Percentiles rank a stretch among this genome's conserved stretches.
Conservation (phyloP, 2,888 invertebrate species). For the Zaprionus bogoriensis region DNA sequence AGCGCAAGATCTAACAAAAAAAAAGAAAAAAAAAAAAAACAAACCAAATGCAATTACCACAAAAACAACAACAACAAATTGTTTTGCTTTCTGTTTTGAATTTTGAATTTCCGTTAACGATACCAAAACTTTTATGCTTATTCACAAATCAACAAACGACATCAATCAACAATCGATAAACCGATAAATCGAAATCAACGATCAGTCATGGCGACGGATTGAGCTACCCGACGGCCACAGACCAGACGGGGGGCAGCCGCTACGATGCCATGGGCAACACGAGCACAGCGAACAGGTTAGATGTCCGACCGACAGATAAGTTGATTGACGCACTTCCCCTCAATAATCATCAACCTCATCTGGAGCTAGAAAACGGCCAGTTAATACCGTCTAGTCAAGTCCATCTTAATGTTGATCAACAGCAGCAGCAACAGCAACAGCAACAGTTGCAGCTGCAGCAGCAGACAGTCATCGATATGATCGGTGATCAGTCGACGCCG, state of each 20-base stretch:
- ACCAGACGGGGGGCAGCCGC: constrained; percentile 49
- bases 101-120: constrained; percentile 47
- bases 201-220: constrained; percentile 95
- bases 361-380: constrained; percentile 45
- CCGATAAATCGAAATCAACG: neutral
- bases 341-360: constrained; percentile 55
- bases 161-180: constrained; percentile 16
- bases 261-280: constrained; percentile 96
- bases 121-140: constrained; percentile 53
- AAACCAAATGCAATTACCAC: constrained; percentile 35
- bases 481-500: constrained; percentile 44
- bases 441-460: neutral
- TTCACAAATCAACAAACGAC: constrained; percentile 43
- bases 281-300: constrained; percentile 79
- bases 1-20: constrained; percentile 39
- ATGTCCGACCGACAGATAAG: constrained; percentile 80
- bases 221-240: constrained; percentile 87
- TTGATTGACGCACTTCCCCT: constrained; percentile 78
- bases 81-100: constrained; percentile 15
- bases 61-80: constrained; percentile 33
- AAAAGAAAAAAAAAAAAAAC: constrained; percentile 11
- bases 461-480: constrained; percentile 42
- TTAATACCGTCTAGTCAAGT: constrained; percentile 42
- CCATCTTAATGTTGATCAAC: constrained; percentile 36
- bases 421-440: constrained; percentile 4